Base-by-base conservation (phyloP, 2,888 invertebrate genomes). In the Notocelia uddmanniana region DNA sequence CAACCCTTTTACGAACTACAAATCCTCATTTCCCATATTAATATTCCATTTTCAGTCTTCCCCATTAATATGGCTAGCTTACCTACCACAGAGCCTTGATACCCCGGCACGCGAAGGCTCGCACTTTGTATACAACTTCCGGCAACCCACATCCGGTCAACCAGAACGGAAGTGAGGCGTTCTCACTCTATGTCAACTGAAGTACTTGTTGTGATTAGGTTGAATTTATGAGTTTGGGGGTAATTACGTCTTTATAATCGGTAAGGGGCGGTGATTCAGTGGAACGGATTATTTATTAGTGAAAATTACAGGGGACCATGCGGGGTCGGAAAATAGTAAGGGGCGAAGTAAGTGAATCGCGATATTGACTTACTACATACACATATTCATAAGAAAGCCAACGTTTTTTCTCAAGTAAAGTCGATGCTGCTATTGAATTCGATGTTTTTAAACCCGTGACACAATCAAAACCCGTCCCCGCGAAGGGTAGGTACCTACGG, bases 171-270 rank as follows among this genome's bases (percentile, higher is more conserved):
- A 68, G 67, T 68, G 6, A 72, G 72, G 72, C 60, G 60, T 72
- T 72, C 72, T 72, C 72, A 41, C 72, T 72, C 68, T 72, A 72
- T 72, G 72, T 72, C 72, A 72, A 67, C 72, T 72, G 62, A 68
- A 72, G 72, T 68, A 72, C 67, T 55, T 72, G 72, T 72, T 72
- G 68, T 72, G 72, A 72, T 72, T 72, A 72, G 48, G 23, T 37
- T 9, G 31, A 62, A 72, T 72, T 72, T 72, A 72, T 72, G 62
- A 23, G 23, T 50, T 37, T 64, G 71, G 31, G 57, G 60, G 68
- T 72, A 72, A 72, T 72, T 72, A 68, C 72, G 72, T 68, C 71
- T 71, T 72, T 62, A 68, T 72, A 68, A 68, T 68, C 68, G 60
- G 50, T 52, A n/a, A 45, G 66, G 67, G 72, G 66, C 66, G 66